phyloP scores from a whole-genome alignment of 2,113 vertebrate genomes.

The Vulpes ferrilata region DNA sequence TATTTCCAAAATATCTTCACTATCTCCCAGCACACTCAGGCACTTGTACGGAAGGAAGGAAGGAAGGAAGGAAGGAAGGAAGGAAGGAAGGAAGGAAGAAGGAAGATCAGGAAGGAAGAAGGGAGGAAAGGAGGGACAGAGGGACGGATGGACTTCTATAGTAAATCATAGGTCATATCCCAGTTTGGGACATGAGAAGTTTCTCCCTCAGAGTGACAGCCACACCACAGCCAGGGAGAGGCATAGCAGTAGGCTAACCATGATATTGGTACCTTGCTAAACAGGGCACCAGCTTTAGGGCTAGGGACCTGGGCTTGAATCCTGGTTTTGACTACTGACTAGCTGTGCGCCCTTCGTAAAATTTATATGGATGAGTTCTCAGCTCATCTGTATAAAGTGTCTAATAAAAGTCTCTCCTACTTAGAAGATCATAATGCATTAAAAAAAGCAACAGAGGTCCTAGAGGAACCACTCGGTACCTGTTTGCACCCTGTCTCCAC shows the following conservation, averaged over 20 bases:
- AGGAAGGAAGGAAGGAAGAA: neutral
- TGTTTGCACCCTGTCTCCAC: neutral
- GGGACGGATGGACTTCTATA: neutral
- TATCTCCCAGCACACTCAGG: neutral
- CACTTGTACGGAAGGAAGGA: neutral
- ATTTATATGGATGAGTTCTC: neutral
- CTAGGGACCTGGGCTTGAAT: neutral
- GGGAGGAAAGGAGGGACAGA: too few relatives aligned
- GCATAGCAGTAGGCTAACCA: accelerated
- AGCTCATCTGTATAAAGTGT: neutral
- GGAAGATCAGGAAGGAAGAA: neutral
- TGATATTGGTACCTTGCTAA: neutral
- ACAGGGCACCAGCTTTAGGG: neutral
- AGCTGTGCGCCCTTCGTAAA: neutral
- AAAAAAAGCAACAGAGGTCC: neutral
- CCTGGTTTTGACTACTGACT: neutral
- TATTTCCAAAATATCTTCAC: neutral
- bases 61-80: neutral
- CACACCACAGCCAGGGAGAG: neutral
- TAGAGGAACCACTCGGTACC: neutral
- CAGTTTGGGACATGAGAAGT: neutral
- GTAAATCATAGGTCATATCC: neutral
- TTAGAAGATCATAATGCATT: neutral
- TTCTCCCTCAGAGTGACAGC: neutral
- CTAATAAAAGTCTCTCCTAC: neutral